Percentiles rank a stretch among this genome's conserved stretches.
Evolutionary conservation across 2,113 vertebrate species (phyloP).

Genomic region (Saguinus midas): DNA sequence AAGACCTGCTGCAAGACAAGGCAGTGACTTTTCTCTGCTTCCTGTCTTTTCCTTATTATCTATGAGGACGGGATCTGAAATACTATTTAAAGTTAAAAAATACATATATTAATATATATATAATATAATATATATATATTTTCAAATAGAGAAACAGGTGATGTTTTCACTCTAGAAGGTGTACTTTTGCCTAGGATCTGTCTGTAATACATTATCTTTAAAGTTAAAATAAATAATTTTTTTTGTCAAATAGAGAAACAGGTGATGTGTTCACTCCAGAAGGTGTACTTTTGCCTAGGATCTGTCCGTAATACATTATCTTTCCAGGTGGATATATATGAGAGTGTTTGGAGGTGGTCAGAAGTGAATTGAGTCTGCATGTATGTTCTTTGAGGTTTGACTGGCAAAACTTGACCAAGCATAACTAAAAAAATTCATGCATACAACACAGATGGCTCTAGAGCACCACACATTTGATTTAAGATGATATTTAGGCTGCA

Average conservation of each 20-base stretch:
- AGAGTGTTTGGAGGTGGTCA: conserved; percentile 41
- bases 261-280: background rate
- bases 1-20: background rate
- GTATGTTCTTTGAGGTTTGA: background rate
- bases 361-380: conserved; percentile 45
- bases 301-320: background rate
- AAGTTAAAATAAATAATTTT: too few species aligned
- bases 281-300: background rate
- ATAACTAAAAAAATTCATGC: conserved; percentile 51
- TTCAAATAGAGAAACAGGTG: background rate
- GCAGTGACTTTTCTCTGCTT: background rate
- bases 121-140: too few species aligned
- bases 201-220: background rate
- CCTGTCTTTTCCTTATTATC: background rate
- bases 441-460: conserved; percentile 73
- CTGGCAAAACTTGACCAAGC: conserved; percentile 44
- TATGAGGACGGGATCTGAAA: background rate
- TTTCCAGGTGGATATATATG: background rate
- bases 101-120: background rate
- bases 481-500: conserved; percentile 29
- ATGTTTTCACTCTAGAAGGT: background rate
- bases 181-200: background rate
- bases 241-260: background rate
- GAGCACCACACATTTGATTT: conserved; percentile 64
- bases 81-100: background rate